A percentile compares a stretch with the other conserved stretches of the same genome.
phyloP scores from a whole-genome alignment of 2,797 vertebrate species.

The Helicolenus hilgendorfi region DNA sequence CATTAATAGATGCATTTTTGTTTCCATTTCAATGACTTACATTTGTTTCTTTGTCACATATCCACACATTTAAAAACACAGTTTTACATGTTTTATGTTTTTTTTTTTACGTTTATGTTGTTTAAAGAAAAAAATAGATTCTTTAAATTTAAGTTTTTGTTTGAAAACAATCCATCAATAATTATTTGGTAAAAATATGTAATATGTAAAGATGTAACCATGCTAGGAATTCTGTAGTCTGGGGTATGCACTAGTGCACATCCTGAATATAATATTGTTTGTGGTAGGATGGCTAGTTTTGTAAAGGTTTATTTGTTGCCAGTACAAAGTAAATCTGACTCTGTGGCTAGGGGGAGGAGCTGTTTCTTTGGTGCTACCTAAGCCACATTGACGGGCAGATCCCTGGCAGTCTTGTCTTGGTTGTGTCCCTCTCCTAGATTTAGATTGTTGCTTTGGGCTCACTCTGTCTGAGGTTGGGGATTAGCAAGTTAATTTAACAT shows the following conservation, averaged over 20 bases:
- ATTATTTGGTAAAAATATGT: background rate
- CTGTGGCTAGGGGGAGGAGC: background rate
- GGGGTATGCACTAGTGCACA: background rate
- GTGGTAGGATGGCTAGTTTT: background rate
- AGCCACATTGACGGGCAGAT: constrained; percentile 22
- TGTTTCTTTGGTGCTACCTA: background rate
- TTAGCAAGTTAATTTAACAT: constrained; percentile 31
- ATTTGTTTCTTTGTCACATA: background rate
- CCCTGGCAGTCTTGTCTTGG: constrained; percentile 18
- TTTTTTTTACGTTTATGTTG: background rate
- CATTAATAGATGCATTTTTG: background rate
- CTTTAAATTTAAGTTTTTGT: background rate
- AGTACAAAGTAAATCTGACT: background rate
- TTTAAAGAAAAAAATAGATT: background rate
- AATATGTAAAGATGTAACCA: background rate
- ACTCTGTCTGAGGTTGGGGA: constrained; percentile 24
- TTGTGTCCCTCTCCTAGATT: constrained; percentile 33
- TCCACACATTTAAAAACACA: background rate
- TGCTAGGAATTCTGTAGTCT: background rate
- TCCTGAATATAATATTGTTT: background rate
- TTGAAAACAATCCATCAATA: background rate
- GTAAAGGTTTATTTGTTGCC: background rate
- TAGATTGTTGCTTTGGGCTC: constrained; percentile 38
- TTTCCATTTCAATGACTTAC: background rate
- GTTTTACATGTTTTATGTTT: background rate